Percentiles rank a stretch among this genome's conserved stretches.
Conservation (phyloP, 2,888 invertebrate species). For the Acanthosepion lycidas region DNA sequence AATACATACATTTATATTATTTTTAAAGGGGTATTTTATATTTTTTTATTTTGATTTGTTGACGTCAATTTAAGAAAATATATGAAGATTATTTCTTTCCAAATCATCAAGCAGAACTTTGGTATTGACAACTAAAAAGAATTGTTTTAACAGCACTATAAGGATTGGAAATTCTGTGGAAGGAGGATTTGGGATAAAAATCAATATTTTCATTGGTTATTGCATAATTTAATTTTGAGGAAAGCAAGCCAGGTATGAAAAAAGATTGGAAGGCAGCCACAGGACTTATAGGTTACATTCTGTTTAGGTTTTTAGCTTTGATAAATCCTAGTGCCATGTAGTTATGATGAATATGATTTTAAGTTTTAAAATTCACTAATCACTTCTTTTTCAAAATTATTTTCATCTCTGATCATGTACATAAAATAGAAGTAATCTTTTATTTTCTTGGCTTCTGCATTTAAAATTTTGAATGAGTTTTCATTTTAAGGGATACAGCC, state of each 20-base stretch:
- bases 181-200: neutral
- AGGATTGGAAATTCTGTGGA: neutral
- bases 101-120: neutral
- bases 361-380: too few species aligned
- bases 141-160: neutral
- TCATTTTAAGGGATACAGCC: too few species aligned
- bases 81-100: neutral
- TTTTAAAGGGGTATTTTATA: too few species aligned
- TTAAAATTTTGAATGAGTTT: too few species aligned
- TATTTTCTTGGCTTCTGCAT: too few species aligned
- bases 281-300: neutral
- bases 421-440: too few species aligned
- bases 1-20: too few species aligned
- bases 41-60: too few species aligned
- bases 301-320: neutral
- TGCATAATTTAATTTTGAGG: slow-evolving; percentile 15
- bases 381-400: too few species aligned
- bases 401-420: too few species aligned
- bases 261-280: neutral
- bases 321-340: neutral
- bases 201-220: neutral
- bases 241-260: neutral
- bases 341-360: too few species aligned
- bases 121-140: neutral
- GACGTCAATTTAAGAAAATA: too few species aligned